Evolutionary conservation across 2,888 invertebrate species (phyloP).

Genomic region (Caenorhabditis sp.): DNA sequence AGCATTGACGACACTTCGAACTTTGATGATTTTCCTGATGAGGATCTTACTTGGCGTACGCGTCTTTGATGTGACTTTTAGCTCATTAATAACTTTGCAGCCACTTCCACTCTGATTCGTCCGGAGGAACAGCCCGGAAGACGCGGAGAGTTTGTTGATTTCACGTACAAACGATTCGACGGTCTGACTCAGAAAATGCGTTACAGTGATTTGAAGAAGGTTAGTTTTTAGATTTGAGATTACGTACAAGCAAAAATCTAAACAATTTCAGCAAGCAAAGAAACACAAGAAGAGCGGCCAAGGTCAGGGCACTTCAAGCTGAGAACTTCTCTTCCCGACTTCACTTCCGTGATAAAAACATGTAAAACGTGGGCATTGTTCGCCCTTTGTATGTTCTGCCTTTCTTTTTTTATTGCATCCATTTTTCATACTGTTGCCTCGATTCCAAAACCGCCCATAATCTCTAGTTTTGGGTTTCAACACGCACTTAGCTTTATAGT

Average conservation of each 20-base stretch:
- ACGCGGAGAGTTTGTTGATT: conserved; percentile 98
- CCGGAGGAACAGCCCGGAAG: conserved; percentile 63
- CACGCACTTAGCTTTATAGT: conserved; percentile 49
- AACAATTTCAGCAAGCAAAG: conserved; percentile 56
- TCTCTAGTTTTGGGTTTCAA: conserved; percentile 15
- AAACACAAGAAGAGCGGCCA: conserved; percentile 40
- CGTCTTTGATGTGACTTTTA: conserved; percentile 70
- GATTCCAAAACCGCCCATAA: conserved; percentile 14
- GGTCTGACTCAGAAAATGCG: conserved; percentile 85
- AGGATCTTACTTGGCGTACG: conserved; percentile 97
- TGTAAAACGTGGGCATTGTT: conserved; percentile 2
- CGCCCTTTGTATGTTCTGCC: conserved; percentile 41
- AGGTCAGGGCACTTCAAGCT: conserved; percentile 42
- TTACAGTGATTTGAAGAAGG: conserved; percentile 60
- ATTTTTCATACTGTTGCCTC: neutral
- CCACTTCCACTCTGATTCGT: conserved; percentile 44
- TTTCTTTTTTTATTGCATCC: neutral
- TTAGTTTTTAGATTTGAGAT: neutral
- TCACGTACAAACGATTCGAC: conserved; percentile 99
- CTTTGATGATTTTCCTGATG: conserved; percentile 99
- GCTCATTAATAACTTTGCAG: conserved; percentile 25
- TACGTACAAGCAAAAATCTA: neutral
- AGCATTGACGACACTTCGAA: conserved; percentile 99
- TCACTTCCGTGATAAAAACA: conserved; percentile 14
- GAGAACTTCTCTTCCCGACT: neutral